These are phyloP conservation scores for Parazoanthus swiftii DNA, from an alignment of 92 coral and sea anemone species.

Conservation along the genomic window DNA sequence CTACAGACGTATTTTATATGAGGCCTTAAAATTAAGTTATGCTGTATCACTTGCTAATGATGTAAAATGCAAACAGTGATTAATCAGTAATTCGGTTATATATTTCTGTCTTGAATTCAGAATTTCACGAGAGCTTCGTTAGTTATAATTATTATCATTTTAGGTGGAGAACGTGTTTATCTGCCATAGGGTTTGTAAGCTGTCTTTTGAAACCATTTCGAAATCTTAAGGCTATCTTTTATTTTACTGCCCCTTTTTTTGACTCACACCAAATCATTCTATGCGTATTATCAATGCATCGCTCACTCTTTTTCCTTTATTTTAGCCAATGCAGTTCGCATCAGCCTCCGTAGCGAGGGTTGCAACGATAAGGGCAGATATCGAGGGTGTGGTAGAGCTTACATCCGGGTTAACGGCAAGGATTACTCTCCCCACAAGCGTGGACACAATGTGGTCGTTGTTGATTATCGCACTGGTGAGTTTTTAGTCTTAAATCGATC, in stretches of 20 bases:
- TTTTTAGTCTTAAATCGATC: too few relatives aligned
- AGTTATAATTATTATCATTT: too few relatives aligned
- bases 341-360: constrained; percentile 28
- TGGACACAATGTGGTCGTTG: constrained; percentile 31
- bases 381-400: constrained; percentile 21
- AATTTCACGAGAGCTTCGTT: too few relatives aligned
- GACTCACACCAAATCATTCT: not conserved
- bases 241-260: not conserved
- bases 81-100: too few relatives aligned
- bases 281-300: not conserved
- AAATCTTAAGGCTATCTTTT: not conserved
- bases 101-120: too few relatives aligned
- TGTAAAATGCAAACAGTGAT: not conserved
- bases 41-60: too few relatives aligned
- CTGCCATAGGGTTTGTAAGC: too few relatives aligned
- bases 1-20: too few relatives aligned
- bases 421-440: constrained; percentile 21
- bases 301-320: not conserved
- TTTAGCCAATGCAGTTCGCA: constrained; percentile 7
- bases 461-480: not conserved
- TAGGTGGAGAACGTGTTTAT: too few relatives aligned
- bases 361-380: constrained; percentile 12
- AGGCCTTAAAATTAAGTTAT: too few relatives aligned
- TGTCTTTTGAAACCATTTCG: too few relatives aligned
- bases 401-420: constrained; percentile 17